Evolutionary conservation across 2,797 vertebrate species (phyloP).

Genomic region (Pteropus rufus): DNA sequence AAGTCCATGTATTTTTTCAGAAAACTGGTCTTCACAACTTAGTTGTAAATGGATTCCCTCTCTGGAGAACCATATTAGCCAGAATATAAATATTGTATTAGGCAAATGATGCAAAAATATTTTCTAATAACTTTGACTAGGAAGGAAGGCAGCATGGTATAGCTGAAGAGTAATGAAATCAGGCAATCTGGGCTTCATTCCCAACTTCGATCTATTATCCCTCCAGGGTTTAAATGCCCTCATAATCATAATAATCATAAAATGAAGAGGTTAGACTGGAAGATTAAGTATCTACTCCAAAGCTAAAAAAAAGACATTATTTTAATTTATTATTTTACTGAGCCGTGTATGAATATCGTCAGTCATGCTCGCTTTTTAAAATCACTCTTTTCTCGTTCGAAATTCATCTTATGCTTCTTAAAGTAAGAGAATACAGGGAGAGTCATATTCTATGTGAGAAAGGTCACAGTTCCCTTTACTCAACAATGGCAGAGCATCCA

Average conservation of each 20-base stretch:
- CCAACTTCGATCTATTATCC: not conserved
- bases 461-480: not conserved
- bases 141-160: not conserved
- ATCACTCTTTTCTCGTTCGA: not conserved
- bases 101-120: not conserved
- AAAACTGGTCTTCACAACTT: conserved; percentile 4
- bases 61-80: not conserved
- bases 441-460: not conserved
- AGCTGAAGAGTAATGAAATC: not conserved
- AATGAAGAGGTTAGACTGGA: conserved; percentile 43
- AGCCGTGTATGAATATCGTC: not conserved
- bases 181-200: conserved; percentile 31
- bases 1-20: not conserved
- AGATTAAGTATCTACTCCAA: conserved; percentile 44
- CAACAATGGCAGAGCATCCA: not conserved
- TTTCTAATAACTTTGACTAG: not conserved
- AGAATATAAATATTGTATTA: not conserved
- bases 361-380: not conserved
- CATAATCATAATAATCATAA: conserved; percentile 23
- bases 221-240: conserved; percentile 15
- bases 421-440: not conserved
- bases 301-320: not conserved
- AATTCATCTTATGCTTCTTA: conserved; percentile 22
- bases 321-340: conserved; percentile 45
- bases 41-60: conserved; percentile 9